These are phyloP conservation scores for Menura novaehollandiae DNA, from an alignment of 2,113 vertebrate genomes.

Conservation along the genomic window DNA sequence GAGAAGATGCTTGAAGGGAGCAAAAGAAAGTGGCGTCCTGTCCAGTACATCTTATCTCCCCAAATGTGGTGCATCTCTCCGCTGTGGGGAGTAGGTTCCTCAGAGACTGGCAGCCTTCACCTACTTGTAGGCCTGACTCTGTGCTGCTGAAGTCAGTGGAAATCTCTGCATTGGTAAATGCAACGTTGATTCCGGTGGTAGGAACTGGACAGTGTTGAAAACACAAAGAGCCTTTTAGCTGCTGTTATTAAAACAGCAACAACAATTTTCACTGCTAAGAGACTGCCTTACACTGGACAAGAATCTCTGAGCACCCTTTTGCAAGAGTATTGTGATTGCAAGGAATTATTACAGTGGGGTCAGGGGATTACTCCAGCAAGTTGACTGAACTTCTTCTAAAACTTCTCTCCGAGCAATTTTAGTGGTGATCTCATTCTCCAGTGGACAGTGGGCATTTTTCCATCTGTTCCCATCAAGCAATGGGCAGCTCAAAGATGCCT, in stretches of 20 bases:
- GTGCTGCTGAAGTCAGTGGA: not conserved
- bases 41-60: not conserved
- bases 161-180: not conserved
- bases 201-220: not conserved
- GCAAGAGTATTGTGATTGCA: not conserved
- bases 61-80: not conserved
- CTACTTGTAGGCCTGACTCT: not conserved
- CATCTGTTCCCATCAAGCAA: constrained; percentile 30
- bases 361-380: not conserved
- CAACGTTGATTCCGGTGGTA: not conserved
- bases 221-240: not conserved
- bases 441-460: not conserved
- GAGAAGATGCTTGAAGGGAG: not conserved
- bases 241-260: not conserved
- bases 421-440: constrained; percentile 18
- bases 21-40: not conserved
- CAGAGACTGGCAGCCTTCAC: not conserved
- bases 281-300: not conserved
- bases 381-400: constrained; percentile 10
- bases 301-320: not conserved
- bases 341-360: not conserved
- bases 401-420: not conserved
- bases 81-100: not conserved
- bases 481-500: constrained; percentile 14
- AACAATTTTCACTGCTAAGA: not conserved